Base-by-base conservation (phyloP, 2,888 invertebrate species). In the Mesorhabditis sp. region DNA sequence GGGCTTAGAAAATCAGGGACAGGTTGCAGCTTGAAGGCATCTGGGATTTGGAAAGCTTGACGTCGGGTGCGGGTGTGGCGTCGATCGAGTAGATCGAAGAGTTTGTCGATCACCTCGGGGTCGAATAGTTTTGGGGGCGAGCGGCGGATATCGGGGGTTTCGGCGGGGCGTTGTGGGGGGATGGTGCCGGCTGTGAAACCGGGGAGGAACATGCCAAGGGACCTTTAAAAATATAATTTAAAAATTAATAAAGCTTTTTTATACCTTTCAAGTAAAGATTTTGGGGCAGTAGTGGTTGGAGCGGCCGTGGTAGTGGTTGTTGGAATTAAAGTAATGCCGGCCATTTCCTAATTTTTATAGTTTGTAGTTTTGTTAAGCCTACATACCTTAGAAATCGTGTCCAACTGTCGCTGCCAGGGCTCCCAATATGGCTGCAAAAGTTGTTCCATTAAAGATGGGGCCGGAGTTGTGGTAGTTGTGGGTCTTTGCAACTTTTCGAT, bases 351-450 rank as follows among this genome's bases (percentile, higher is more conserved):
- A 28, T 15, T 67, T 45, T 61, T 13, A 13, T n/a, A 67, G 61
- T 66, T 10, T 66, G 7, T n/a, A 45, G 45, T 44, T 66, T 66
- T 66, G 7, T 15, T 13, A 64, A 64, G 10, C 28, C 28, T 28
- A 28, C 15, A 41, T 10, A 41, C 75, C 50, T 78, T 74, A 6
- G 78, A 75, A 28, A 78, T 73, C 66, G 74, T 74, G 45, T 76
- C 75, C 41, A 78, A 62, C 62, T 78, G 78, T 65, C 74, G 75
- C 63, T 80, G 76, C 76, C 78, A 75, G 13, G 80, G 80, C 45
- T 80, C 80, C 7, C 78, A 74, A 65, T 80, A 80, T 0, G 82
- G 81, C 41, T 79, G 73, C 43, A 82, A 70, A 0, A 82, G 73
- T 45, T 78, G 69, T 63, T 81, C 78, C 41, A 79, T 73, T 4